Percentiles rank a stretch among this genome's conserved stretches.
Conservation (phyloP, 2,797 vertebrate species). For the Bradypus variegatus region DNA sequence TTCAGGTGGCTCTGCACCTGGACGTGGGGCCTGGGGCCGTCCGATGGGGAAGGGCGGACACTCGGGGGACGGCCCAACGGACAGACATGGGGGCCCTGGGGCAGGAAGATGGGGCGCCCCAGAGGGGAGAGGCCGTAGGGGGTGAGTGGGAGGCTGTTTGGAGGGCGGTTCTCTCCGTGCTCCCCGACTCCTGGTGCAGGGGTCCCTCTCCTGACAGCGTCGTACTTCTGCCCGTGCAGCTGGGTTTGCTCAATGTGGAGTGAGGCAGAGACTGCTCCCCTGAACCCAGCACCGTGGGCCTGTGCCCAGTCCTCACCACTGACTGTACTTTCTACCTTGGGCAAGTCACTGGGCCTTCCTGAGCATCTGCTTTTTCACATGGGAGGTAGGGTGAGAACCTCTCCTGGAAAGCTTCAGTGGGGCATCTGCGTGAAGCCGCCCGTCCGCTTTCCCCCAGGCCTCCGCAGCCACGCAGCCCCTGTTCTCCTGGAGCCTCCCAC, state of each 20-base stretch:
- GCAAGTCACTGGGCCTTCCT: neutral
- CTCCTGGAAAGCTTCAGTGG: neutral
- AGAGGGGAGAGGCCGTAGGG: no score
- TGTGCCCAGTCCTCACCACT: no score
- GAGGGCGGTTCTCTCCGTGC: no score
- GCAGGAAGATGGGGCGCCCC: no score
- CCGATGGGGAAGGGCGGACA: no score
- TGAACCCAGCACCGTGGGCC: neutral
- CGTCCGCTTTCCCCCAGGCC: neutral
- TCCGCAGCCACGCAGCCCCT: rapidly evolving
- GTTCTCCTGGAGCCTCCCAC: neutral
- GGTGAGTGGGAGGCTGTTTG: no score
- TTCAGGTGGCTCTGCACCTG: no score
- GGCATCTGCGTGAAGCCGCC: rapidly evolving
- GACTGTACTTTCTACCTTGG: no score
- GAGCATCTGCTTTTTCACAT: neutral
- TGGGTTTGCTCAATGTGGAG: neutral
- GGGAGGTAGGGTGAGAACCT: rapidly evolving
- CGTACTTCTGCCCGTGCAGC: neutral
- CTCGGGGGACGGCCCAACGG: no score
- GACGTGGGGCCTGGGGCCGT: no score
- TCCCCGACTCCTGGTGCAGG: no score
- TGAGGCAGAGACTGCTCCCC: neutral
- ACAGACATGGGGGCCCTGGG: no score
- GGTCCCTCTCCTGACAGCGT: neutral